Percentiles rank a stretch among this genome's conserved stretches.
Conservation (phyloP, 2,797 vertebrate species). For the Poeciliopsis paucimaculata region DNA sequence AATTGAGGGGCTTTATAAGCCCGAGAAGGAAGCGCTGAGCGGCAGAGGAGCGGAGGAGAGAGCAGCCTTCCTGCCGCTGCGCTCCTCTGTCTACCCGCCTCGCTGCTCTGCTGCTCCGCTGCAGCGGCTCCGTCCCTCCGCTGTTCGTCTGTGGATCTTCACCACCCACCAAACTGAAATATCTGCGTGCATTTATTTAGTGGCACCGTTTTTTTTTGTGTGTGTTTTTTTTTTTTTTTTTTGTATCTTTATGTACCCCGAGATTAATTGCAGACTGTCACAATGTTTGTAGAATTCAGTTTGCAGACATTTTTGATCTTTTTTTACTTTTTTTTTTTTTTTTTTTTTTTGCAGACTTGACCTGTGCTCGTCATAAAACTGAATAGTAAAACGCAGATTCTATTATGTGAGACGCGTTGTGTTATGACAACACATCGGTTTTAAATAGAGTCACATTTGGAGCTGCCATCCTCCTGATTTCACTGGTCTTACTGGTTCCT, state of each 20-base stretch:
- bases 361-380: neutral
- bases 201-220: neutral
- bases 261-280: neutral
- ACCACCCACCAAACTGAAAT: neutral
- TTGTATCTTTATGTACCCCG: neutral
- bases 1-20: slow-evolving; percentile 77
- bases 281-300: neutral
- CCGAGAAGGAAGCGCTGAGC: slow-evolving; percentile 44
- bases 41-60: slow-evolving; percentile 61
- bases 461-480: neutral
- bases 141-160: neutral
- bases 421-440: neutral
- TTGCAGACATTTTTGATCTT: neutral
- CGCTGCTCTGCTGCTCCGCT: slow-evolving; percentile 22
- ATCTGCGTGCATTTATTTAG: neutral
- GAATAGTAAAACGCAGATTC: neutral
- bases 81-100: slow-evolving; percentile 13
- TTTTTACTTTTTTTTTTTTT: neutral
- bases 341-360: neutral
- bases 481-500: neutral
- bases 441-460: neutral
- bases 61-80: slow-evolving; percentile 21
- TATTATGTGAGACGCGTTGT: neutral
- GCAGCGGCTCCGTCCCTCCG: slow-evolving; percentile 16
- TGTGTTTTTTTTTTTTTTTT: too few relatives aligned